Conservation (phyloP, 1,140 invertebrate species). For the Scylla paramamosain region DNA sequence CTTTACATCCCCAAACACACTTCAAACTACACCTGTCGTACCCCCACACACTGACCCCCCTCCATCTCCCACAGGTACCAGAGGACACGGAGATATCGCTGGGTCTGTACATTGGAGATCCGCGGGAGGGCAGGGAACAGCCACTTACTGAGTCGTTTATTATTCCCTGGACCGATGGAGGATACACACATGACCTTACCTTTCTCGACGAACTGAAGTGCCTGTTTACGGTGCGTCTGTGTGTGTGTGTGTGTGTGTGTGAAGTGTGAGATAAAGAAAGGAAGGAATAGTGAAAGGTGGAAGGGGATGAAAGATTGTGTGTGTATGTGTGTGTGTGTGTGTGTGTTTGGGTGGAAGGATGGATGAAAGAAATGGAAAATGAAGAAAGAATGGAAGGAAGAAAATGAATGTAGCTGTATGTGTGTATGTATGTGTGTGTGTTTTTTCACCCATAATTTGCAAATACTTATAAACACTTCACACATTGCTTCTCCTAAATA, state of each 20-base stretch:
- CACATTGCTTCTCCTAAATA: too few species aligned
- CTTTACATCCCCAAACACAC: too few species aligned
- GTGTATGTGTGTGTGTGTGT: background rate
- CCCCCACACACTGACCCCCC: too few species aligned
- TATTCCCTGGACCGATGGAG: conserved; percentile 71
- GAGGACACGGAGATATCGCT: conserved; percentile 63
- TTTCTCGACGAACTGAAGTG: conserved; percentile 80
- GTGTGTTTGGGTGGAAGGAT: background rate
- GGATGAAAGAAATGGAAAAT: background rate
- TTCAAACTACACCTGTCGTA: too few species aligned
- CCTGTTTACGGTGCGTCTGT: conserved; percentile 84
- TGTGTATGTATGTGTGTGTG: too few species aligned
- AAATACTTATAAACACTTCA: too few species aligned
- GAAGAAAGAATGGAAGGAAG: too few species aligned
- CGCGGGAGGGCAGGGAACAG: conserved; percentile 65
- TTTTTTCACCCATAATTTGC: too few species aligned
- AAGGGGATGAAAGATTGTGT: background rate
- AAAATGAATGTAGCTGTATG: too few species aligned
- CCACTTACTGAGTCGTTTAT: conserved; percentile 75
- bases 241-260: background rate
- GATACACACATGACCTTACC: conserved; percentile 68
- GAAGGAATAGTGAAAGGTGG: too few species aligned
- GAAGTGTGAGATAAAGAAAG: background rate
- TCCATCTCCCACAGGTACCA: conserved; percentile 58
- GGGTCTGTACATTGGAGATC: conserved; percentile 69